These are phyloP conservation scores for Archivesica marissinica DNA, from an alignment of 1,140 invertebrate genomes.

Conservation along the genomic window DNA sequence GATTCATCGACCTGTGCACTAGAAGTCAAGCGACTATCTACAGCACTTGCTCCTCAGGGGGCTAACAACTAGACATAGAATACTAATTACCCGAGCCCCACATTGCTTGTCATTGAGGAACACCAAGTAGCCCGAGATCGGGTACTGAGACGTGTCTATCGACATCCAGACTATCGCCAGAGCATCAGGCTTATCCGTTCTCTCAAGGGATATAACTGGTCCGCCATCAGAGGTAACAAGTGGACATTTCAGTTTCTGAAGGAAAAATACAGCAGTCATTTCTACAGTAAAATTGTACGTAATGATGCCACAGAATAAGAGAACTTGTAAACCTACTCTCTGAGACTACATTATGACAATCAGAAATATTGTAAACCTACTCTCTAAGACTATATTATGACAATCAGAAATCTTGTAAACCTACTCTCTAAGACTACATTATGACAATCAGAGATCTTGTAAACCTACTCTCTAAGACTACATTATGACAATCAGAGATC, in stretches of 20 bases:
- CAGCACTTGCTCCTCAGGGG: too few relatives aligned
- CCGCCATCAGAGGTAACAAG: constrained; percentile 76
- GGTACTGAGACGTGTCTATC: constrained; percentile 72
- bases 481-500: too few relatives aligned
- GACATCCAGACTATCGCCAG: constrained; percentile 82
- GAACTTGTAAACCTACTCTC: neutral
- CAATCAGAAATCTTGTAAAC: neutral
- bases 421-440: neutral
- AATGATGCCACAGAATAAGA: too few relatives aligned
- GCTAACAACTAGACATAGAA: too few relatives aligned
- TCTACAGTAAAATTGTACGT: too few relatives aligned
- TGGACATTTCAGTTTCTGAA: constrained; percentile 77
- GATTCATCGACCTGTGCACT: too few relatives aligned
- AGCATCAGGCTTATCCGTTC: constrained; percentile 74
- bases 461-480: too few relatives aligned
- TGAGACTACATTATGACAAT: neutral
- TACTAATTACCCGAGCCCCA: constrained; percentile 76
- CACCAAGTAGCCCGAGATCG: constrained; percentile 80
- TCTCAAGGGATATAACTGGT: constrained; percentile 82
- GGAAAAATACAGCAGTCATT: neutral
- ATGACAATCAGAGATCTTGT: neutral
- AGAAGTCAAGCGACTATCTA: too few relatives aligned
- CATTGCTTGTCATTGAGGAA: constrained; percentile 82
- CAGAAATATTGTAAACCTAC: neutral
- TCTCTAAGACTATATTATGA: neutral